phyloP scores from a whole-genome alignment of 1,140 invertebrate genomes.

The Caligus rogercresseyi region DNA sequence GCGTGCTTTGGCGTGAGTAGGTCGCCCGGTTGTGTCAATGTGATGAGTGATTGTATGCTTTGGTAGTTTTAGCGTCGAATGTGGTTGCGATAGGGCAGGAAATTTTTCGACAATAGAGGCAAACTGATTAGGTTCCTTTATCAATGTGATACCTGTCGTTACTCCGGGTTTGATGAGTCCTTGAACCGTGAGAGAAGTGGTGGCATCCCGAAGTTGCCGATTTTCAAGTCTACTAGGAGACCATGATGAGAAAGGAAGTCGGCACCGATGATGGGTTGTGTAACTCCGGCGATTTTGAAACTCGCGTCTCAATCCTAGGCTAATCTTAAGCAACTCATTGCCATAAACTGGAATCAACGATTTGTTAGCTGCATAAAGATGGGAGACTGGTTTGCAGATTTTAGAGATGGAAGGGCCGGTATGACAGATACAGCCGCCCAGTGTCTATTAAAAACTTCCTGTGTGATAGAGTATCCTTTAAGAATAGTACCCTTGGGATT shows the following conservation, averaged over 20 bases:
- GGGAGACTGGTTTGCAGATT: background rate
- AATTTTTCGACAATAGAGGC: background rate
- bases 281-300: slow-evolving; percentile 22
- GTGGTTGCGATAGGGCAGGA: background rate
- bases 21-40: slow-evolving; percentile 27
- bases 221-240: slow-evolving; percentile 7
- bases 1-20: slow-evolving; percentile 27
- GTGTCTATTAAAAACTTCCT: slow-evolving; percentile 19
- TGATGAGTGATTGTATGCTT: slow-evolving; percentile 14
- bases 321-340: background rate
- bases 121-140: slow-evolving; percentile 3
- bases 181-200: background rate
- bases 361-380: slow-evolving; percentile 6
- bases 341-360: slow-evolving; percentile 5
- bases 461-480: background rate
- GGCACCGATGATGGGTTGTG: slow-evolving; percentile 14
- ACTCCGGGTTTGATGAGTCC: background rate
- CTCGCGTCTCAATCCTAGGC: background rate
- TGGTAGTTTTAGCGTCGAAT: background rate
- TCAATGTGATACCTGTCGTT: background rate
- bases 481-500: too few relatives aligned
- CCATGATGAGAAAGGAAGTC: slow-evolving; percentile 19
- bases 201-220: background rate
- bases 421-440: slow-evolving; percentile 12
- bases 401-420: background rate